phyloP scores from a whole-genome alignment of 2,888 invertebrate species.

The Microplitis manilae region DNA sequence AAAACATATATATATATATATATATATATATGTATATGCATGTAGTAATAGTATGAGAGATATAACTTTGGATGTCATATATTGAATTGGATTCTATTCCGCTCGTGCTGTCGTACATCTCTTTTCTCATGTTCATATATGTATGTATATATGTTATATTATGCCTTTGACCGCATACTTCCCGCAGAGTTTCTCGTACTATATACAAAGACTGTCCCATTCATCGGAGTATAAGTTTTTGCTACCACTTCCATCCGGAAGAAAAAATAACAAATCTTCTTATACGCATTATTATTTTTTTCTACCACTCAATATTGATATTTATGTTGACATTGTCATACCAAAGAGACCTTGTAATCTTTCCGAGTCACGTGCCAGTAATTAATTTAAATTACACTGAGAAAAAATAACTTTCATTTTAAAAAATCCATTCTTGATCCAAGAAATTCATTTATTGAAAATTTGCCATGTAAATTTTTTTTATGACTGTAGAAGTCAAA shows the following conservation, averaged over 20 bases:
- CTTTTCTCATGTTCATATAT: neutral
- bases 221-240: neutral
- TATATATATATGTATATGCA: too few species aligned
- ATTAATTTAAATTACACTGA: neutral
- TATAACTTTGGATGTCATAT: neutral
- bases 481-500: too few species aligned
- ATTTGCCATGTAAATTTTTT: too few species aligned
- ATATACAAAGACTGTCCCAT: neutral
- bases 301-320: neutral
- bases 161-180: neutral
- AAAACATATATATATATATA: neutral
- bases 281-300: neutral
- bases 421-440: too few species aligned
- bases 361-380: neutral
- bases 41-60: neutral
- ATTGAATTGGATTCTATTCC: neutral
- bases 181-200: neutral
- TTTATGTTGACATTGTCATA: neutral
- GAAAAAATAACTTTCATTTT: neutral
- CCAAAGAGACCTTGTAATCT: neutral
- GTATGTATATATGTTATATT: neutral
- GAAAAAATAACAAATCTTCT: neutral
- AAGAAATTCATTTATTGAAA: too few species aligned
- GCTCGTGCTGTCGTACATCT: neutral
- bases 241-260: neutral